phyloP scores from a whole-genome alignment of 1,140 invertebrate species.

The Matsumurasca onukii region DNA sequence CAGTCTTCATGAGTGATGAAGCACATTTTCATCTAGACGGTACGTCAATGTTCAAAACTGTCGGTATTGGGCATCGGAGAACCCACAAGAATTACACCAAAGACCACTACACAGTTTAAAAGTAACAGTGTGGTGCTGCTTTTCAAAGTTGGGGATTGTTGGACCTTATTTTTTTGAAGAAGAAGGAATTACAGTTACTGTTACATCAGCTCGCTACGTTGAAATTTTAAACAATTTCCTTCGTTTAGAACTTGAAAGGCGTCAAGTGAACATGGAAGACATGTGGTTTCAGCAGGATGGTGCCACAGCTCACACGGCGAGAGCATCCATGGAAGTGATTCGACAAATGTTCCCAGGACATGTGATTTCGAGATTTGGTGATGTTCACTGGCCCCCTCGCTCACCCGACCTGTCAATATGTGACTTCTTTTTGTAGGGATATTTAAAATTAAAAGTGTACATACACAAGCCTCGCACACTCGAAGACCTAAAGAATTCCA shows the following conservation, averaged over 20 bases:
- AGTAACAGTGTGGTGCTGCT: conserved; percentile 41
- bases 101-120: conserved; percentile 44
- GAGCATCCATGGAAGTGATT: conserved; percentile 3
- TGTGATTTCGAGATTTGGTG: conserved; percentile 14
- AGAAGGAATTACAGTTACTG: conserved; percentile 29
- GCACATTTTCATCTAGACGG: conserved; percentile 12
- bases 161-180: conserved; percentile 37
- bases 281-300: conserved; percentile 25
- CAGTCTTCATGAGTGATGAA: conserved; percentile 16
- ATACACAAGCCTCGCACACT: conserved; percentile 20
- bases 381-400: conserved; percentile 19
- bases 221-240: conserved; percentile 35
- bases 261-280: conserved; percentile 11
- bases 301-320: background rate
- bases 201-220: too few relatives aligned
- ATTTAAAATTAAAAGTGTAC: conserved; percentile 27
- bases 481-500: conserved; percentile 14
- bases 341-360: conserved; percentile 19
- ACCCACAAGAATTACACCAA: conserved; percentile 40
- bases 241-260: conserved; percentile 33
- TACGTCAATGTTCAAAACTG: background rate
- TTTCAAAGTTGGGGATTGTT: conserved; percentile 13
- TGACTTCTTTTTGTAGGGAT: conserved; percentile 9
- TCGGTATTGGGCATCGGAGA: conserved; percentile 27
- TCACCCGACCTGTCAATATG: conserved; percentile 3